Evolutionary conservation across 2,888 invertebrate genomes (phyloP).

Genomic region (Cerceris ruficornis): DNA sequence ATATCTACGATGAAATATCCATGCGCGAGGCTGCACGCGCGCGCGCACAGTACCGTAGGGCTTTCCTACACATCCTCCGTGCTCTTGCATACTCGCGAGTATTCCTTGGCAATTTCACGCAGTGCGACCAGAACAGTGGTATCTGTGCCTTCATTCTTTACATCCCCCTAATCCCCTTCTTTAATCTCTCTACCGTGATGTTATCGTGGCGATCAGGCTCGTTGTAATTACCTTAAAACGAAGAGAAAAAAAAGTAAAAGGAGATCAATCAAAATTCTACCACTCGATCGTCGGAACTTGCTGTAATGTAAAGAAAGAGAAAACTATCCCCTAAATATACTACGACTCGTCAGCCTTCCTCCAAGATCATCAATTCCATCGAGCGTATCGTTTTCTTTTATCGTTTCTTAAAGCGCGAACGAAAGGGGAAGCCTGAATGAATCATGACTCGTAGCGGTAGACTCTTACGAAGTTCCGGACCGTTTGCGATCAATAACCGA

Average conservation of each 20-base stretch:
- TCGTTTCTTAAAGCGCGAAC: background rate
- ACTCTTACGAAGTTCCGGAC: slow-evolving; percentile 22
- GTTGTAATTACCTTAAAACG: no score
- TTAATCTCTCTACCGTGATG: background rate
- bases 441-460: slow-evolving; percentile 51
- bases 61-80: slow-evolving; percentile 11
- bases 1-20: slow-evolving; percentile 24
- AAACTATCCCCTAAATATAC: no score
- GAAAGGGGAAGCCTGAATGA: slow-evolving; percentile 40
- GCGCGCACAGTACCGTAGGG: slow-evolving; percentile 19
- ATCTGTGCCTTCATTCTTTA: slow-evolving; percentile 34
- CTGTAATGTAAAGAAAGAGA: no score
- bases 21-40: slow-evolving; percentile 42
- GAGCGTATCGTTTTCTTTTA: background rate
- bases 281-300: no score
- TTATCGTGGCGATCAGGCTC: background rate
- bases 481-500: slow-evolving; percentile 65
- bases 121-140: slow-evolving; percentile 47
- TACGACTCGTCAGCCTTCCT: background rate
- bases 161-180: background rate
- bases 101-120: slow-evolving; percentile 36
- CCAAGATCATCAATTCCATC: background rate
- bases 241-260: no score
- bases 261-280: no score
- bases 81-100: slow-evolving; percentile 28